Evolutionary conservation across 2,113 vertebrate species (phyloP), one percentile per base, ranked within the genome.

Genomic region (Gallinago paraguaiae): DNA sequence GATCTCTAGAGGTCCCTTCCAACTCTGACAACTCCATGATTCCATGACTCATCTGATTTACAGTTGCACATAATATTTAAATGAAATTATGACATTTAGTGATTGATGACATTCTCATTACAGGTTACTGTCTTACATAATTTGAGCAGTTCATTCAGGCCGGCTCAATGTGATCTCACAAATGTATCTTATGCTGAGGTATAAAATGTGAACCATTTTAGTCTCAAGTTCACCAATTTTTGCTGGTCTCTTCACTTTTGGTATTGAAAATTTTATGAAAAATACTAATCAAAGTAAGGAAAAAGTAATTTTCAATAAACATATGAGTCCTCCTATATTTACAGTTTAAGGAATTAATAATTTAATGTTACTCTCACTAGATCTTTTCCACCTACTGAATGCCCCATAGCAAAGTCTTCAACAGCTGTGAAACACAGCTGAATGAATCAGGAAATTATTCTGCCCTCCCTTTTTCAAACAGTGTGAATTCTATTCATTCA

Each of bases 401-500:
- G 43, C 71, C 39, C 63, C 59, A 59, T 22, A 80, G 60, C 41
- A 54, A 90, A 84, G 46, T 53, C 57, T 81, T 57, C 3, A 6
- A 56, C 59, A 88, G n/a, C 70, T 54, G 41, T 90, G 63, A 81
- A 93, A 92, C 46, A 28, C n/a, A 86, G 51, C 17, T 86, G 72
- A 92, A 93, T 71, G 28, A 86, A 78, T 81, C 18, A 81, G 48
- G 41, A 91, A 86, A 90, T 82, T 77, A 86, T 86, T 92, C 76
- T 90, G 50, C 57, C 35, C 33, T 68, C 61, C 27, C 3, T 5
- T 86, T 92, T 90, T 74, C 60, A 81, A 88, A 60, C 61, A 92
- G 51, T 71, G 41, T 57, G 50, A 41, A 57, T 92, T 94, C 82
- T 89, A 45, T 88, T 94, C 22, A 64, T 82, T 93, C 65, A 89